These are phyloP conservation scores for Rhodeus uyekii DNA, from an alignment of 2,797 vertebrate species.

Conservation along the genomic window DNA sequence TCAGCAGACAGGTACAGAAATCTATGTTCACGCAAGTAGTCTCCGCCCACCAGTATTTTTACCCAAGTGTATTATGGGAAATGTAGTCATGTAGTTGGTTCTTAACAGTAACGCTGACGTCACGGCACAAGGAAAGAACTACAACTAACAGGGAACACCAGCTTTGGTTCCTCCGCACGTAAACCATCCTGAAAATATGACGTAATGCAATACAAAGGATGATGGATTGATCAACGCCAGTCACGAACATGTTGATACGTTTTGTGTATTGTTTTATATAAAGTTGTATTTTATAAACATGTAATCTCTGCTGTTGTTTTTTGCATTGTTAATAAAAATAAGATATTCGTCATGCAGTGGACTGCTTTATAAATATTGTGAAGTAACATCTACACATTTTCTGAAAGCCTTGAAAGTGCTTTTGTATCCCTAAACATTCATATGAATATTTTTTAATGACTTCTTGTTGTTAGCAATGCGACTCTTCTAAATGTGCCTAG, in stretches of 20 bases:
- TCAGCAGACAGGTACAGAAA: slow-evolving; percentile 32
- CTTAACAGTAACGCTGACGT: neutral
- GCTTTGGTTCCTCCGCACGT: slow-evolving; percentile 11
- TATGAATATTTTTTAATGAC: too few relatives aligned
- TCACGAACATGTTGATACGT: neutral
- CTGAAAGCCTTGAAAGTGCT: neutral
- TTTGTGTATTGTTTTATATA: too few relatives aligned
- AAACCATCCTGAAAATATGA: slow-evolving; percentile 53
- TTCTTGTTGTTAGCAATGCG: too few relatives aligned
- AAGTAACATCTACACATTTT: neutral
- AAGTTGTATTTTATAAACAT: too few relatives aligned
- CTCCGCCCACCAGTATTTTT: slow-evolving; percentile 52
- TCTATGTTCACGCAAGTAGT: slow-evolving; percentile 42
- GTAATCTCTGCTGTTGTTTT: too few relatives aligned
- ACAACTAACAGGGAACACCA: slow-evolving; percentile 54
- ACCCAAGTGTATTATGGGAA: slow-evolving; percentile 52
- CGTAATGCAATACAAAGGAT: slow-evolving; percentile 56
- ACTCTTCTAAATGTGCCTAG: too few relatives aligned
- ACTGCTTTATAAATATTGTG: neutral
- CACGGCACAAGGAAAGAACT: slow-evolving; percentile 35
- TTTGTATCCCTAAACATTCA: too few relatives aligned
- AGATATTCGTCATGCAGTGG: too few relatives aligned
- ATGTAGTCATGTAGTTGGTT: slow-evolving; percentile 1
- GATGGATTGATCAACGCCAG: neutral
- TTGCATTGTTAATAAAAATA: too few relatives aligned